These are phyloP conservation scores for Hirundo rustica DNA, from an alignment of 2,797 vertebrate species.

Conservation along the genomic window DNA sequence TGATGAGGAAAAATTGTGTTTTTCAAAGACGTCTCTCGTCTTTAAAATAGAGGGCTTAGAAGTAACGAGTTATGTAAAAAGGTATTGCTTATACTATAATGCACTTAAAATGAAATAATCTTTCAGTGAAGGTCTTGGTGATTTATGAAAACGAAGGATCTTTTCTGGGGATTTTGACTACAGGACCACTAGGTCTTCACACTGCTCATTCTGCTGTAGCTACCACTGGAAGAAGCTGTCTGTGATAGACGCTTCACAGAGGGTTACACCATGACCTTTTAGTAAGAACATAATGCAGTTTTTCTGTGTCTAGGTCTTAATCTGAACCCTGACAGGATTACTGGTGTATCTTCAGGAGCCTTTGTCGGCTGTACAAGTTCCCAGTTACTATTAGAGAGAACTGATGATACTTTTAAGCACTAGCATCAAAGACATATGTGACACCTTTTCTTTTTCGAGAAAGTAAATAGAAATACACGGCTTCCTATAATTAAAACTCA, in stretches of 20 bases:
- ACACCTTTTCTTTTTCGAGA: not conserved
- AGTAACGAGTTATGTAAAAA: not conserved
- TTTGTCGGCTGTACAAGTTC: not conserved
- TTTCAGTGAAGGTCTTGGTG: not conserved
- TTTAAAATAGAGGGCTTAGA: not conserved
- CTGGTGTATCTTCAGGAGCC: not conserved
- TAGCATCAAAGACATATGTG: not conserved
- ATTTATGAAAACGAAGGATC: not conserved
- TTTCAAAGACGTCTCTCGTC: not conserved
- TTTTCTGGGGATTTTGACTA: not conserved
- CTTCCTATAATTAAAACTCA: not conserved
- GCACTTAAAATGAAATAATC: not conserved
- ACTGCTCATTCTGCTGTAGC: not conserved
- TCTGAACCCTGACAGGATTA: not conserved
- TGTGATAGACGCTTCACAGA: not conserved
- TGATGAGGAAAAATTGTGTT: not conserved
- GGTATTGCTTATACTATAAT: fast-evolving
- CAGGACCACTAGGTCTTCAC: not conserved
- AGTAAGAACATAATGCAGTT: not conserved
- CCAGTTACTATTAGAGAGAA: not conserved
- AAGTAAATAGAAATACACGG: not conserved
- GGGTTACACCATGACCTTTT: not conserved
- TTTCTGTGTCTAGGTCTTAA: not conserved
- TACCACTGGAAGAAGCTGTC: fast-evolving
- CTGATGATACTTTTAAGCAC: not conserved